phyloP scores from a whole-genome alignment of 1,140 invertebrate species.

The Bombus sylvicola region DNA sequence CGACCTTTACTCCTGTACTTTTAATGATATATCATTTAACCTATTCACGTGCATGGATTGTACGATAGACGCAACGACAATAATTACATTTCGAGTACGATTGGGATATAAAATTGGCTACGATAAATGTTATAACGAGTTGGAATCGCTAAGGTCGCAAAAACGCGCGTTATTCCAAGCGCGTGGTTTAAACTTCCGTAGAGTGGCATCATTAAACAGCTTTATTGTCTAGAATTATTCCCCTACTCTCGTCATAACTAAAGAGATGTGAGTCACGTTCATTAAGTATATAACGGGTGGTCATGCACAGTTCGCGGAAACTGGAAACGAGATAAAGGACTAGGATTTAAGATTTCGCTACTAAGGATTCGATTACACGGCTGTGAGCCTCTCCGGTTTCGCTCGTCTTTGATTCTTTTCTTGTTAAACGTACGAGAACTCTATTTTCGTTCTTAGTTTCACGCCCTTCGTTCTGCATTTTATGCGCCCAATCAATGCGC shows the following conservation, averaged over 20 bases:
- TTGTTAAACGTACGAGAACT: conserved; percentile 26
- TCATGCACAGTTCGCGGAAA: conserved; percentile 39
- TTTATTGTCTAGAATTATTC: conserved; percentile 71
- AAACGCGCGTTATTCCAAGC: conserved; percentile 8
- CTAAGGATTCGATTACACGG: conserved; percentile 41
- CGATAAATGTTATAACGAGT: too few relatives aligned
- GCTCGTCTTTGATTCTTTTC: conserved; percentile 40
- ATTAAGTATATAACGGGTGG: conserved; percentile 64
- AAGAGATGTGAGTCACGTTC: conserved; percentile 65
- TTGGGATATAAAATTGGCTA: neutral
- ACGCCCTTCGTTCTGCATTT: neutral
- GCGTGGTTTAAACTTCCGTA: conserved; percentile 31
- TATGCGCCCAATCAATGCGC: neutral
- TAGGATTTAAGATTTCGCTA: conserved; percentile 51
- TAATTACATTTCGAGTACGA: neutral
- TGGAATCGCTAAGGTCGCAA: neutral
- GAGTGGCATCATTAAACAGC: conserved; percentile 60
- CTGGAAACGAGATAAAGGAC: conserved; percentile 23
- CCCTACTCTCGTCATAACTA: conserved; percentile 54
- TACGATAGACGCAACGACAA: neutral
- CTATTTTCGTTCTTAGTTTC: conserved; percentile 2
- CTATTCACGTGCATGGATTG: too few relatives aligned
- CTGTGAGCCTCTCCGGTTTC: conserved; percentile 42
- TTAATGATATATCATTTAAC: neutral
- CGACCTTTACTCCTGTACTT: neutral